phyloP scores from a whole-genome alignment of 37 sponge, comb jelly and placozoan species.

The Lycopodina hypogea region DNA sequence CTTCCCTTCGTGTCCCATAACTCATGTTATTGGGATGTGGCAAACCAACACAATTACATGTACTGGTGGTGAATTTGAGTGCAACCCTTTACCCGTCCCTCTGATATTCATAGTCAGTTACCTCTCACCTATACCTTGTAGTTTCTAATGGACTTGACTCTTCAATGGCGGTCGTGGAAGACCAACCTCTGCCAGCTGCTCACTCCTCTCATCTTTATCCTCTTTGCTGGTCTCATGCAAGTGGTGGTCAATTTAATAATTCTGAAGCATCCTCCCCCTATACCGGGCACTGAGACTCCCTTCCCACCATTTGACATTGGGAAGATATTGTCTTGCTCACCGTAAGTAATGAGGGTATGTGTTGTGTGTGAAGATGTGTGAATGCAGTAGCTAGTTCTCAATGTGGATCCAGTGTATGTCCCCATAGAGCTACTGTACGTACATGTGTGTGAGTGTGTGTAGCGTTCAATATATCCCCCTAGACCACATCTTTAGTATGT shows the following conservation, averaged over 20 bases:
- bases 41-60: too few relatives aligned
- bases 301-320: slow-evolving; percentile 44
- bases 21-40: too few relatives aligned
- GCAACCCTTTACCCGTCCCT: too few relatives aligned
- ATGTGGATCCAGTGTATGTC: neutral
- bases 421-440: too few relatives aligned
- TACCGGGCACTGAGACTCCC: slow-evolving; percentile 45
- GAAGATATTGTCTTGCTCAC: slow-evolving; percentile 6
- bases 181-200: slow-evolving; percentile 75
- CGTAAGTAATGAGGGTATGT: neutral
- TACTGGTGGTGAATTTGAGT: too few relatives aligned
- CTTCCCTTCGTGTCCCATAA: neutral
- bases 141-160: slow-evolving; percentile 72
- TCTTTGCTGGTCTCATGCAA: slow-evolving; percentile 73
- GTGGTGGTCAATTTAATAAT: slow-evolving; percentile 56
- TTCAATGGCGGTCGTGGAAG: slow-evolving; percentile 47
- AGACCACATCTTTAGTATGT: too few relatives aligned
- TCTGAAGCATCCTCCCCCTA: neutral
- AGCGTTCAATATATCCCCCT: too few relatives aligned
- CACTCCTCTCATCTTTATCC: slow-evolving; percentile 59
- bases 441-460: too few relatives aligned
- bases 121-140: neutral
- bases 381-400: neutral
- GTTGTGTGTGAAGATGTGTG: too few relatives aligned
- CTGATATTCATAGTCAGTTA: too few relatives aligned